Conservation (phyloP, 2,888 invertebrate genomes). For the Dexiosoma caninum region DNA sequence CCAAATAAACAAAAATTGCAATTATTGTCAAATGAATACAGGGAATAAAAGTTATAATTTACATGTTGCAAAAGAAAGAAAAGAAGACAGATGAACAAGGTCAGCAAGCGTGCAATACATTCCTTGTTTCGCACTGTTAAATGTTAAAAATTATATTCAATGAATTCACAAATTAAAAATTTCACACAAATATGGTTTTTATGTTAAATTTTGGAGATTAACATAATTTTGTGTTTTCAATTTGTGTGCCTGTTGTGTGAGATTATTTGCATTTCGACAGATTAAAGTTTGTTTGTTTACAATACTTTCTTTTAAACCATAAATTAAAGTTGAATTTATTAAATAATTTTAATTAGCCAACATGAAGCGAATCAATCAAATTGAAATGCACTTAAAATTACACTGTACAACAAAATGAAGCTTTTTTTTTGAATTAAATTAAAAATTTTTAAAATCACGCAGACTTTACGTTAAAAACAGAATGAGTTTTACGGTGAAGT, state of each 20-base stretch:
- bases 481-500: too few relatives aligned
- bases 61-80: conserved; percentile 13
- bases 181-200: conserved; percentile 42
- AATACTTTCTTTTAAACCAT: too few relatives aligned
- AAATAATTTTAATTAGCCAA: background rate
- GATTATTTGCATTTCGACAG: conserved; percentile 7
- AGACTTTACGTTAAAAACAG: too few relatives aligned
- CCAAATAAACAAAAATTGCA: conserved; percentile 32
- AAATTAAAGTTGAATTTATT: background rate
- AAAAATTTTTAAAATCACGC: too few relatives aligned
- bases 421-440: too few relatives aligned
- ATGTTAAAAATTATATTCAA: conserved; percentile 29
- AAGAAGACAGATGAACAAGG: background rate
- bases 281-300: background rate
- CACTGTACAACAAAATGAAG: too few relatives aligned
- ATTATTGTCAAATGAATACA: conserved; percentile 19
- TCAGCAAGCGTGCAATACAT: background rate
- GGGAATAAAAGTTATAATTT: background rate
- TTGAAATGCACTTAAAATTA: too few relatives aligned
- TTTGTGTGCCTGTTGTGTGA: background rate
- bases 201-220: background rate
- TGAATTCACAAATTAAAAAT: conserved; percentile 36
- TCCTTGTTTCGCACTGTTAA: conserved; percentile 1
- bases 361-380: conserved; percentile 1
- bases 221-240: conserved; percentile 3